Evolutionary conservation across 2,113 vertebrate genomes (phyloP).

Genomic region (Eretmochelys imbricata): DNA sequence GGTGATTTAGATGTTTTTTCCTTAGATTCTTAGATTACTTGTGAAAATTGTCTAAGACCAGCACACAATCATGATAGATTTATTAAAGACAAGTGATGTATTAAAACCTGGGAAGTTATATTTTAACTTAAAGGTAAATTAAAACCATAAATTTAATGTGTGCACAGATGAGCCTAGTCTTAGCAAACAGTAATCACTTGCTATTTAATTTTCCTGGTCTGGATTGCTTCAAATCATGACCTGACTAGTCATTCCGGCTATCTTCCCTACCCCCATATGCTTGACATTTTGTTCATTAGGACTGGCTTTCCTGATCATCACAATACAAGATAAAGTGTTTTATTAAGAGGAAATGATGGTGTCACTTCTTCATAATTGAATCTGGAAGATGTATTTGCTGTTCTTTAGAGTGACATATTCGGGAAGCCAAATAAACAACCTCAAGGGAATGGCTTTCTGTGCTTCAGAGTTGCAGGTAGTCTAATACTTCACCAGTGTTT

Average conservation of each 20-base stretch:
- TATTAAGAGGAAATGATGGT: constrained; percentile 79
- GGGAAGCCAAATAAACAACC: constrained; percentile 72
- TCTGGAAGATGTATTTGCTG: constrained; percentile 76
- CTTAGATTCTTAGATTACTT: constrained; percentile 76
- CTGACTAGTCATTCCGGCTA: constrained; percentile 57
- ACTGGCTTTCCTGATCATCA: constrained; percentile 70
- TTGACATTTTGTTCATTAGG: constrained; percentile 80
- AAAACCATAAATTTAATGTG: constrained; percentile 84
- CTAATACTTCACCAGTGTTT: constrained; percentile 45
- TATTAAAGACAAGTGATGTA: constrained; percentile 82
- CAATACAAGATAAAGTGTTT: constrained; percentile 79
- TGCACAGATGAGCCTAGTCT: constrained; percentile 77
- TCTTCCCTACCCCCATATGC: constrained; percentile 61
- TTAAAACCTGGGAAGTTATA: constrained; percentile 80
- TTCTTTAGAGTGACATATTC: constrained; percentile 71
- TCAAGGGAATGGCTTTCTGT: constrained; percentile 50
- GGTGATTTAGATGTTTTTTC: constrained; percentile 60
- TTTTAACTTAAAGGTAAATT: constrained; percentile 86
- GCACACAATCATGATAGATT: constrained; percentile 79
- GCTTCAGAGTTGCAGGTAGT: neutral
- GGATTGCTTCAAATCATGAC: constrained; percentile 54
- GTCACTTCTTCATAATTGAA: constrained; percentile 77
- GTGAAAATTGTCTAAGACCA: constrained; percentile 77
- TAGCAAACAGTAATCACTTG: constrained; percentile 77
- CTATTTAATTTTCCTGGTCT: constrained; percentile 69